Base-by-base conservation (phyloP, 2,113 vertebrate species). In the Perognathus longimembris region DNA sequence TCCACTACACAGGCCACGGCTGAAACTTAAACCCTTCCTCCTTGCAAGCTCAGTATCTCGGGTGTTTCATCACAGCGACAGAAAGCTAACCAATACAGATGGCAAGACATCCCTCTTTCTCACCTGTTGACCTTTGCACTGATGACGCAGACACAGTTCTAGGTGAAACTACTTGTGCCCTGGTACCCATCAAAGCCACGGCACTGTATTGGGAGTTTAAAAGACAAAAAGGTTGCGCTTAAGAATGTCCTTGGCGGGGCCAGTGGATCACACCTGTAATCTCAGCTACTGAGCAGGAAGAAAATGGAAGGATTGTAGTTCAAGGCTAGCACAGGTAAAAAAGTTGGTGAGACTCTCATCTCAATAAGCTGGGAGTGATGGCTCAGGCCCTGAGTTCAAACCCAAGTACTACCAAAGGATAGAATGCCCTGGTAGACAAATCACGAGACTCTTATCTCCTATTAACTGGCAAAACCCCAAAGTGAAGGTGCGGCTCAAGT, bases 191-290 rank as follows among this genome's bases (percentile, higher is more conserved):
- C 85, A 86, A 76, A 83, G 26, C 38, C 54, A 22, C 71, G 36
- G 12, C 54, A 74, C 78, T 59, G 61, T 69, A n/a, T 42, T 57
- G 20, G 73, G 61, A 64, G 87, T 73, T 77, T 54, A 71, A 73
- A 71, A 22, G 66, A n/a, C 30, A 30, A n/a, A 67, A 77, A 38
- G 80, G n/a, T 90, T 95, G 93, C 36, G 64, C 28, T 78, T 89
- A 79, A 80, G 45, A 30, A 28, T 85, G 77, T 50, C n/a, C 24
- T 87, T 92, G 57, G 22, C 7, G 59, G 22, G 8, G 5, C 22
- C 24, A 26, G 59, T 61, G 22, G 59, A 3, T 61, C 59, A 61
- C 59, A 61, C 24, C 59, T 61, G 59, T 61, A 61, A 61, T 61
- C 59, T 24, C 24, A 61, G 59, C 57, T 59, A 59, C 57, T 59